Evolutionary conservation across 2,113 vertebrate genomes (phyloP), one percentile per base, ranked within the genome.

Genomic region (Ceyx melanurus): DNA sequence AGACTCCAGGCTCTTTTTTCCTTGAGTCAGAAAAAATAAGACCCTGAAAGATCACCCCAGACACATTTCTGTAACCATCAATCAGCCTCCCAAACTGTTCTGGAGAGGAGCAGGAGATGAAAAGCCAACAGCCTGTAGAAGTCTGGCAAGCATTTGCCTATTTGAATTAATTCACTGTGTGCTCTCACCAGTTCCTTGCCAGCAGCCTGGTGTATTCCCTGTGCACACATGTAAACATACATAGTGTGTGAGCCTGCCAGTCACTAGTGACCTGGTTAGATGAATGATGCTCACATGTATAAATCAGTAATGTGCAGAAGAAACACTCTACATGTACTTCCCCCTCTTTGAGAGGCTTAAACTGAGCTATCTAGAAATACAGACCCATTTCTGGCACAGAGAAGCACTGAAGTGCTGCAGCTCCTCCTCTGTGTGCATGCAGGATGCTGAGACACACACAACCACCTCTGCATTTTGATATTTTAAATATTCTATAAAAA

Each of bases 191-290:
- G 51, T n/a, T 46, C 7, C 50, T 40, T 76, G 72, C 45, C 58
- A 57, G 42, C 64, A 56, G n/a, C 15, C 73, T 48, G 12, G 11
- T 33, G 48, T 75, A 75, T 29, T 78, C 45, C 10, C 29, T 33
- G 2, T 23, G 28, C 86, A 90, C 53, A 93, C 75, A 78, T 61
- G 15, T 33, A 65, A 67, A 72, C 35, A 83, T 93, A 48, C 23
- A 94, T 89, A 93, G 94, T 93, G 51, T 46, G 90, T 73, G 19
- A 92, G 68, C 42, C 48, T 88, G 77, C 42, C 48, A 86, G 77
- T 75, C 66, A 86, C 84, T 92, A 82, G 78, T 90, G 93, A 33
- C 65, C 90, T 45, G 90, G 61, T 78, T 83, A 88, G 80, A 84
- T 53, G 73, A 93, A 75, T 86, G 66, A 68, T 15, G 15, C 62